Conservation (phyloP, 2,888 invertebrate species). For the Tipula helvola region DNA sequence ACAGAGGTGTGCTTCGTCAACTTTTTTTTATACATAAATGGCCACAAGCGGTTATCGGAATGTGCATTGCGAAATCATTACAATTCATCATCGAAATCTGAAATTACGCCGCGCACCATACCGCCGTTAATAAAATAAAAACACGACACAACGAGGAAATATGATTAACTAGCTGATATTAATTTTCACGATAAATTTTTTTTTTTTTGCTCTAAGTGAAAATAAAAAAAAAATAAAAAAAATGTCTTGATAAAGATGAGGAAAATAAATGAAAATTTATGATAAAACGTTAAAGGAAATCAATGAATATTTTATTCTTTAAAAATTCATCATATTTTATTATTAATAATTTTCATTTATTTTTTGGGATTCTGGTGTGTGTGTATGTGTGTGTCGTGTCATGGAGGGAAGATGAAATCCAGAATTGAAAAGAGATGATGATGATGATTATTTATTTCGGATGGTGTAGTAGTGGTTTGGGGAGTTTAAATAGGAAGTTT, state of each 20-base stretch:
- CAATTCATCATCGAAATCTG: neutral
- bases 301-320: neutral
- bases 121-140: neutral
- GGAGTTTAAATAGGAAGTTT: neutral
- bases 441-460: neutral
- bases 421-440: neutral
- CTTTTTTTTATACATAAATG: neutral
- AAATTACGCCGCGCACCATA: neutral
- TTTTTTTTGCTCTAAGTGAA: neutral
- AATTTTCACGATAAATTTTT: neutral
- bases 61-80: neutral
- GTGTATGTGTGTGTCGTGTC: neutral
- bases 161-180: slow-evolving; percentile 4
- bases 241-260: neutral
- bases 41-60: neutral
- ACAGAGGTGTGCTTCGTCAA: neutral
- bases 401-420: neutral
- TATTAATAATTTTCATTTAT: neutral
- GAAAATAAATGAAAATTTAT: neutral
- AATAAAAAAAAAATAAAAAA: neutral
- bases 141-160: neutral
- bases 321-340: neutral
- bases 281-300: slow-evolving; percentile 4
- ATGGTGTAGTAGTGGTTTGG: neutral
- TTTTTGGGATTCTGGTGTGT: neutral